Evolutionary conservation across 2,797 vertebrate species (phyloP), one percentile per base, ranked within the genome.

Genomic region (Glossophaga mutica): DNA sequence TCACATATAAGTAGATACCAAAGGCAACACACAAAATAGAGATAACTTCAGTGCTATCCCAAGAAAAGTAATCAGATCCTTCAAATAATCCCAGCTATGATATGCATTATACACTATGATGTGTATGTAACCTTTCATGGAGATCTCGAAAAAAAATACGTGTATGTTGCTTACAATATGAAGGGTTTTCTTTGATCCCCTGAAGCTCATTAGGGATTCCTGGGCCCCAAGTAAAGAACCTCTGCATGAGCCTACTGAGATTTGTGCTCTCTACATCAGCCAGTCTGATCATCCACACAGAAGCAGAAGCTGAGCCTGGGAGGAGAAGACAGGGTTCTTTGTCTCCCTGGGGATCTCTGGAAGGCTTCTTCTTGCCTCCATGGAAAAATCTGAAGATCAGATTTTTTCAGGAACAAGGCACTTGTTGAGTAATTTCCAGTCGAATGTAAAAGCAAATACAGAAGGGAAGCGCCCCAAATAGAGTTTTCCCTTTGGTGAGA

Each of bases 401-500:
- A 68, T 76, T 88, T 93, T 93, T 96, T 95, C 68, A 88, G 74
- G 94, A 91, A 74, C 85, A 97, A 86, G 87, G 83, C 85, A 97
- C 94, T 97, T 93, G 95, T 90, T 87, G 59, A 95, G 90, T 97
- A 92, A 97, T 96, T 97, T 91, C 96, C 97, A 91, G 77, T 91
- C 89, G 83, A 93, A 91, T 92, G 94, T 94, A 83, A 98, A 97
- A 96, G 59, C 88, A 96, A 97, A 95, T 94, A 95, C 1, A 22
- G 73, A 82, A 78, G 73, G 44, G 68, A 93, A 67, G 57, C 48
- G 26, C 50, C 50, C 67, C 32, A 94, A 89, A 92, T 15, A 93
- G 65, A n/a, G 50, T 86, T 67, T 44, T 94, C 48, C 76, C 65
- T 62, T 70, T 46, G 21, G n/a, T 73, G 76, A 91, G 59, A 70